Evolutionary conservation across 2,797 vertebrate genomes (phyloP).

Genomic region (Philypnodon macrostomus): DNA sequence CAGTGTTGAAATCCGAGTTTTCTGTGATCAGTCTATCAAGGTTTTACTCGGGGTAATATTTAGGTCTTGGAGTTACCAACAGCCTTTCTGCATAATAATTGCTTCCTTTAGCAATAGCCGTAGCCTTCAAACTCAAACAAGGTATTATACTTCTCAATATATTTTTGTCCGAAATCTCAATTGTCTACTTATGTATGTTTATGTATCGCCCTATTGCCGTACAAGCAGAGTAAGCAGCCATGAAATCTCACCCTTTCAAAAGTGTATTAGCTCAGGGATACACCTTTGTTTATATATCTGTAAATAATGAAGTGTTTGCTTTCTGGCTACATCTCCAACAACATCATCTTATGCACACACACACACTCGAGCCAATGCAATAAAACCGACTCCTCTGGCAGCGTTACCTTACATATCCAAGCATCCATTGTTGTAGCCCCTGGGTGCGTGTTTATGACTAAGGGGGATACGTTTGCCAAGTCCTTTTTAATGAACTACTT

Average conservation of each 20-base stretch:
- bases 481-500: slow-evolving; percentile 60
- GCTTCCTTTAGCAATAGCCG: too few relatives aligned
- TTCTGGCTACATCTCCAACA: slow-evolving; percentile 24
- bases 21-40: too few relatives aligned
- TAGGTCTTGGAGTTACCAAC: too few relatives aligned
- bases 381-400: slow-evolving; percentile 49
- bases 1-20: too few relatives aligned
- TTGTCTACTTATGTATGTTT: slow-evolving; percentile 20
- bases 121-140: too few relatives aligned
- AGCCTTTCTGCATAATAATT: too few relatives aligned
- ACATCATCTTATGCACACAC: slow-evolving; percentile 1
- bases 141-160: background rate
- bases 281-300: slow-evolving; percentile 32
- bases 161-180: background rate
- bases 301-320: slow-evolving; percentile 47
- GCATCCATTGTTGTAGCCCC: slow-evolving; percentile 36
- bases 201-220: slow-evolving; percentile 2
- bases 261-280: slow-evolving; percentile 19
- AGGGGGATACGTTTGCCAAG: slow-evolving; percentile 44
- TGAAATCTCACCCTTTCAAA: slow-evolving; percentile 19
- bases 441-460: slow-evolving; percentile 46
- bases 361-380: slow-evolving; percentile 25
- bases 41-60: too few relatives aligned
- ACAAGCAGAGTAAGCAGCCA: slow-evolving; percentile 9
- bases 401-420: slow-evolving; percentile 36